These are phyloP conservation scores for Cyprinodon variegatus DNA, from an alignment of 2,113 vertebrate species.

Conservation along the genomic window DNA sequence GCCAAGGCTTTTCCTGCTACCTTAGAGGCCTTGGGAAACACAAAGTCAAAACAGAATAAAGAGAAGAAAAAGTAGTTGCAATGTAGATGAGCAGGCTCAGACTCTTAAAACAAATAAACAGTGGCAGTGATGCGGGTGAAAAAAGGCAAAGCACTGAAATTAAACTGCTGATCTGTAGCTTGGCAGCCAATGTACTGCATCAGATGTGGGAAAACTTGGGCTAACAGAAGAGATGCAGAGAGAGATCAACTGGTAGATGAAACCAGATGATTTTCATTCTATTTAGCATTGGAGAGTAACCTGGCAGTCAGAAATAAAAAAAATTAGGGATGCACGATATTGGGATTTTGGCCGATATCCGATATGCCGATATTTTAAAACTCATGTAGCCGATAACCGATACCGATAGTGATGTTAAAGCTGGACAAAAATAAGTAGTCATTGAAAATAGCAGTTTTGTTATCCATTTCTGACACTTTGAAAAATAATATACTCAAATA, in stretches of 20 bases:
- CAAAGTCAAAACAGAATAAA: slow-evolving; percentile 36
- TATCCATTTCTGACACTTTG: no score
- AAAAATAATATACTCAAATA: no score
- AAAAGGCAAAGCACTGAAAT: slow-evolving; percentile 58
- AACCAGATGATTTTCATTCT: background rate
- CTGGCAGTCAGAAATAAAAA: background rate
- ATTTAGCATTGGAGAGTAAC: background rate
- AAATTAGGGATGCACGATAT: background rate
- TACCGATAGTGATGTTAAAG: no score
- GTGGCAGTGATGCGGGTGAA: slow-evolving; percentile 60
- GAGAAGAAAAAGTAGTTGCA: slow-evolving; percentile 21
- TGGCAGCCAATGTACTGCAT: slow-evolving; percentile 72
- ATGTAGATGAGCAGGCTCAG: slow-evolving; percentile 39
- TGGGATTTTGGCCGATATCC: background rate
- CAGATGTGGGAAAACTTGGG: slow-evolving; percentile 50
- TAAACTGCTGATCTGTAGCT: slow-evolving; percentile 72
- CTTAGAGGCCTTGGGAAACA: slow-evolving; percentile 87
- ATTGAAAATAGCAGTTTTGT: no score
- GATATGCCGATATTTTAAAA: no score
- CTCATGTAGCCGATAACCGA: no score
- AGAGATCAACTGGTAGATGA: background rate
- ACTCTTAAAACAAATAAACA: slow-evolving; percentile 23
- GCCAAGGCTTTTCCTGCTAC: slow-evolving; percentile 91
- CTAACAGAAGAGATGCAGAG: slow-evolving; percentile 18
- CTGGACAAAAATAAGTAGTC: no score